Base-by-base conservation (phyloP, 2,797 vertebrate genomes). In the Silurus aristotelis region DNA sequence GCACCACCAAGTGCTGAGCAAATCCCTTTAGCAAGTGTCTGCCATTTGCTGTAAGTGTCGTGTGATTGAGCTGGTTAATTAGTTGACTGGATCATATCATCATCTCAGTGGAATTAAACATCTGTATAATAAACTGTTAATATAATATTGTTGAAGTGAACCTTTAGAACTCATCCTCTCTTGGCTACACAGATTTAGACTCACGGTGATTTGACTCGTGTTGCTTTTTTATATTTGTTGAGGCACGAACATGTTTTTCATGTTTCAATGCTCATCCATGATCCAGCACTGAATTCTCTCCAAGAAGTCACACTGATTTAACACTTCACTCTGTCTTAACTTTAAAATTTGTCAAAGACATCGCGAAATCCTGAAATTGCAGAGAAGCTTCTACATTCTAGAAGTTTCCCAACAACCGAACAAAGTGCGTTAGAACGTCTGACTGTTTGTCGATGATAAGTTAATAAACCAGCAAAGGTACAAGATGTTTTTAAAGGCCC, bases 381-480 rank as follows among this genome's bases (percentile, higher is more conserved):
- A 14, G 46, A 25, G 22, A 25, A 25, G 22, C 46, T 63, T 3
- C 15, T 15, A 25, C 46, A 63, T 63, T 25, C 58, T 77, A 15
- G 43, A 46, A 46, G 20, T 61, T 79, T 78, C 43, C 31, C 38
- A 56, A 46, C 58, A 46, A 63, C 5, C 46, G 63, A 48, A 64
- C 43, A 46, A 48, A 17, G 13, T 80, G 22, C 46, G 9, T 19
- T 27, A 10, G 7, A 80, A 66, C 43, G 66, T 80, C 61, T 66
- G 61, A 66, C 43, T 80, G 78, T 27, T 19, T 8, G 61, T 25
- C 25, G 43, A 52, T 80, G 78, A 78, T 78, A 78, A 80, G 43
- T 66, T 52, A 52, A 52, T 80, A 66, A 52, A 80, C 22, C 5
- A 27, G 78, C 38, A 80, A 60, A 66, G 46, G 61, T 19, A 52